Base-by-base conservation (phyloP, 2,888 invertebrate species). In the Cryptophagus acutangulus region DNA sequence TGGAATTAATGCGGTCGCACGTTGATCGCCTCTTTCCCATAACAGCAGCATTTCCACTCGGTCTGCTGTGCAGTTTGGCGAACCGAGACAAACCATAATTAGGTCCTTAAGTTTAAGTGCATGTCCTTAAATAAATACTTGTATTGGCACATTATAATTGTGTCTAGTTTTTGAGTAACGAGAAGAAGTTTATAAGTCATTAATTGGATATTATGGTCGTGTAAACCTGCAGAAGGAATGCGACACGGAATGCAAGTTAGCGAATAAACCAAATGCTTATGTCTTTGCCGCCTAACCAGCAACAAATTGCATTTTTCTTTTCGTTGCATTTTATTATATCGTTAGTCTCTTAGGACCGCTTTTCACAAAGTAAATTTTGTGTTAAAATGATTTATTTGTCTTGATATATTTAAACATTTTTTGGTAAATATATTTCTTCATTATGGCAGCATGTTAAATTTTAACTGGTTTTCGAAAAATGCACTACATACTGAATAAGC, bases 151-250 rank as follows among this genome's bases (percentile, higher is more conserved):
- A 45, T 48, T 15, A 31, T 31, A 31, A 31, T 31, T 31, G 14
- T 28, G 28, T 31, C 15, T 31, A 31, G n/a, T 26, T 31, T 31
- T 15, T 13, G 13, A 10, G 16, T 4, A 15, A 3, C 31, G n/a
- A 31, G 12, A 13, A 15, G 31, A 15, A 31, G 31, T 31, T 31
- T 31, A 31, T 31, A 8, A 57, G 57, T 55, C 54, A 56, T 61
- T 63, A 65, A 65, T 65, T 63, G 65, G 63, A 65, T 65, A 63
- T 62, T 62, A 62, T 58, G 61, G 55, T 59, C 63, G 62, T 65
- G 65, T 65, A 63, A 65, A 65, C 62, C 60, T 52, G 61, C 58
- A 54, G 46, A 54, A 43, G 59, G 65, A 65, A 65, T 65, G 62
- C 61, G 57, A 55, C 56, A 53, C 51, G 60, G 61, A 57, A 63